Conservation (phyloP, 2,888 invertebrate genomes). For the Leptopilina drosophilae region DNA sequence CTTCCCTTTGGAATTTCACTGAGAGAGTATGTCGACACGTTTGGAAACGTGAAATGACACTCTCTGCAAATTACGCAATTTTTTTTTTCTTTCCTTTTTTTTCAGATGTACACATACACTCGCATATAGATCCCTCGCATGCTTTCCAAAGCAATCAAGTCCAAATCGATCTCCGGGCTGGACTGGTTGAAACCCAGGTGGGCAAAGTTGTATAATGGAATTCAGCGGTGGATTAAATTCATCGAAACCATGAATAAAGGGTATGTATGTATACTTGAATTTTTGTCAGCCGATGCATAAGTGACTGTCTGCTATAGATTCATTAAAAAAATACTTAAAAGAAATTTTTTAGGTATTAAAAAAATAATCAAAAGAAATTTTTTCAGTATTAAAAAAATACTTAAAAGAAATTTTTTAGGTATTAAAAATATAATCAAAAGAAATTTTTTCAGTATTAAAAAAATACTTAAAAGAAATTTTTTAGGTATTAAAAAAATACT, state of each 20-base stretch:
- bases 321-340: background rate
- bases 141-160: conserved; percentile 36
- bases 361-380: too few relatives aligned
- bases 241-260: conserved; percentile 1
- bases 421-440: too few relatives aligned
- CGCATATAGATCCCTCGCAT: background rate
- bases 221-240: conserved; percentile 23
- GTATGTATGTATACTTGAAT: background rate
- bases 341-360: too few relatives aligned
- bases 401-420: too few relatives aligned
- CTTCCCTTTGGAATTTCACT: conserved; percentile 12
- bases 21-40: background rate
- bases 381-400: too few relatives aligned
- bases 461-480: too few relatives aligned
- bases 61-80: conserved; percentile 25
- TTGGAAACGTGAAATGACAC: conserved; percentile 25
- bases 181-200: conserved; percentile 33
- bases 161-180: conserved; percentile 35
- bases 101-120: too few relatives aligned
- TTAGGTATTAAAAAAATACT: too few relatives aligned
- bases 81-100: conserved; percentile 11
- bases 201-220: conserved; percentile 30
- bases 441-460: too few relatives aligned
- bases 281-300: too few relatives aligned
- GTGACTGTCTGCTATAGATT: too few relatives aligned